phyloP scores from a whole-genome alignment of 2,113 vertebrate species.

The Holacanthus passer region DNA sequence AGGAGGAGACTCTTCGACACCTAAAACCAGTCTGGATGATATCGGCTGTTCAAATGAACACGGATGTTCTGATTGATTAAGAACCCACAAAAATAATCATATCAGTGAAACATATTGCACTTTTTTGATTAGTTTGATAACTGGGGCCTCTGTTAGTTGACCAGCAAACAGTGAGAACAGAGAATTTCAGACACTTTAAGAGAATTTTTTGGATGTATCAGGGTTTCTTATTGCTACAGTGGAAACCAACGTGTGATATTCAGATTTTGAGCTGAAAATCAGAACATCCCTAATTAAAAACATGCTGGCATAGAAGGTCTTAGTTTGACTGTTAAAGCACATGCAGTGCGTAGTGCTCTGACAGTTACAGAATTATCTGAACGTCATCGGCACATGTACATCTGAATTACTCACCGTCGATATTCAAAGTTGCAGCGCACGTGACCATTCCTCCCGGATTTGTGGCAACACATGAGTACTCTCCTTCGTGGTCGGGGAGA shows the following conservation, averaged over 20 bases:
- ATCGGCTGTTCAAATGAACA: background rate
- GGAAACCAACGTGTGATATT: background rate
- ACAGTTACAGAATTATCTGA: background rate
- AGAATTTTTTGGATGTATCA: no score
- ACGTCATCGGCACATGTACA: rapidly evolving
- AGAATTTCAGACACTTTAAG: background rate
- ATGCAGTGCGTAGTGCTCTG: background rate
- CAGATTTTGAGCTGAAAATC: background rate
- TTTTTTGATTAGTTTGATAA: background rate
- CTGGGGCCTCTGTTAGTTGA: background rate
- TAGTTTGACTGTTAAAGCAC: background rate
- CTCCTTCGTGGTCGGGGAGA: constrained; percentile 88
- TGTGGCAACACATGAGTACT: constrained; percentile 91
- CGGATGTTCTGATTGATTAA: background rate
- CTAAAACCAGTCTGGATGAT: no score
- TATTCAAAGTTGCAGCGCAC: constrained; percentile 88
- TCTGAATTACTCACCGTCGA: constrained; percentile 87
- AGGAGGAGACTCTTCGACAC: background rate
- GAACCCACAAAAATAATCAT: background rate
- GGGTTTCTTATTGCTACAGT: background rate
- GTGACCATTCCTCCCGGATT: constrained; percentile 94
- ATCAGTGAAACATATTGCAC: background rate
- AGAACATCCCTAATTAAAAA: background rate
- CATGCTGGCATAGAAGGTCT: background rate
- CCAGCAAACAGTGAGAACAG: background rate